Conservation (phyloP, 1,140 invertebrate species). For the Periplaneta americana region DNA sequence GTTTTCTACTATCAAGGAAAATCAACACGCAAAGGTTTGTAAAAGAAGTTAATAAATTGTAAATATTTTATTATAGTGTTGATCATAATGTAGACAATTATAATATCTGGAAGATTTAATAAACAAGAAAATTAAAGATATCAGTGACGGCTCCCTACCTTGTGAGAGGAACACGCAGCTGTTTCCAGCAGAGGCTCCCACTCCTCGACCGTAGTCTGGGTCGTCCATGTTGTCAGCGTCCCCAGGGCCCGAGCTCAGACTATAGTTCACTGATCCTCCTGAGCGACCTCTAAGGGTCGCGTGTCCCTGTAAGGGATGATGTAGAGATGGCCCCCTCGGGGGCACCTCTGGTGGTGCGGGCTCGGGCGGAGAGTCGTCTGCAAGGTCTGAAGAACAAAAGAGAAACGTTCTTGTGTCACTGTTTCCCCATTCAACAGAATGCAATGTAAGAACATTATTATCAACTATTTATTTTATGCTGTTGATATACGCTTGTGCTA, state of each 20-base stretch:
- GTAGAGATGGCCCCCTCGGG: slow-evolving; percentile 60
- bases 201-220: not conserved
- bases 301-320: slow-evolving; percentile 27
- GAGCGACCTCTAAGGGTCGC: slow-evolving; percentile 1
- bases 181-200: slow-evolving; percentile 11
- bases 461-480: too few species aligned
- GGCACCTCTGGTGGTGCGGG: slow-evolving; percentile 68
- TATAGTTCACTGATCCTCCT: not conserved
- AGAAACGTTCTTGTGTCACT: not conserved
- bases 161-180: slow-evolving; percentile 20
- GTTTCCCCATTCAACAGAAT: too few species aligned
- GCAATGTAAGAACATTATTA: too few species aligned
- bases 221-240: slow-evolving; percentile 3
- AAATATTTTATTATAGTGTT: too few species aligned
- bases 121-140: too few species aligned
- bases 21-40: too few species aligned
- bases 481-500: too few species aligned
- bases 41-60: too few species aligned
- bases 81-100: too few species aligned
- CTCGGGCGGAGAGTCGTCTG: slow-evolving; percentile 62
- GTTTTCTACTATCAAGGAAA: too few species aligned
- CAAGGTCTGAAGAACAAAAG: slow-evolving; percentile 40
- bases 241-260: not conserved
- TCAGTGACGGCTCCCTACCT: slow-evolving; percentile 9
- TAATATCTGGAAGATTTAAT: too few species aligned